These are phyloP conservation scores for Diplogasteroides magnus DNA, from an alignment of 1,140 invertebrate genomes.

Conservation along the genomic window DNA sequence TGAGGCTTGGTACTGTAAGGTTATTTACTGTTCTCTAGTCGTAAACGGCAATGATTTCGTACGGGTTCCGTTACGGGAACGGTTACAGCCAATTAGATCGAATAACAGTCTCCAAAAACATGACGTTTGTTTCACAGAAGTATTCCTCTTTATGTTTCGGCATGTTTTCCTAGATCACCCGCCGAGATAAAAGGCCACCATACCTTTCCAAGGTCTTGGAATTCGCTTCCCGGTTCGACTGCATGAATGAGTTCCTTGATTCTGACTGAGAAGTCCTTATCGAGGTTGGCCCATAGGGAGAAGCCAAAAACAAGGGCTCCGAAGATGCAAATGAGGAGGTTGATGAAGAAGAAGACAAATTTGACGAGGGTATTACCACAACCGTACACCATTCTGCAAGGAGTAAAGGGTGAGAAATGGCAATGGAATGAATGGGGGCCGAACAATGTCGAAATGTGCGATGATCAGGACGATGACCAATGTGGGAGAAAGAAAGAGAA, in stretches of 20 bases:
- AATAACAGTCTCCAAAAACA: too few relatives aligned
- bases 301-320: slow-evolving; percentile 49
- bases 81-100: too few relatives aligned
- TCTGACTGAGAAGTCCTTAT: slow-evolving; percentile 45
- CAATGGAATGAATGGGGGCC: neutral
- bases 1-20: slow-evolving; percentile 52
- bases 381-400: neutral
- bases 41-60: too few relatives aligned
- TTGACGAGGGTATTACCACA: slow-evolving; percentile 50
- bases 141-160: too few relatives aligned
- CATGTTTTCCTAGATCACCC: too few relatives aligned
- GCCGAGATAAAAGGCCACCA: slow-evolving; percentile 7
- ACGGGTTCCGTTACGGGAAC: too few relatives aligned
- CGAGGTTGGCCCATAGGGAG: slow-evolving; percentile 54
- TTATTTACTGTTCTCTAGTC: too few relatives aligned
- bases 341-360: slow-evolving; percentile 46
- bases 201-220: slow-evolving; percentile 46
- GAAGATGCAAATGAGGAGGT: slow-evolving; percentile 51
- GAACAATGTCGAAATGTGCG: too few relatives aligned
- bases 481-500: too few relatives aligned
- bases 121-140: too few relatives aligned
- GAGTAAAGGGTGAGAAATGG: neutral
- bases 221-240: slow-evolving; percentile 21
- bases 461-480: too few relatives aligned
- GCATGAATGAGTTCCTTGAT: slow-evolving; percentile 41